Conservation (phyloP, 2,797 vertebrate genomes). For the Platalea minor region DNA sequence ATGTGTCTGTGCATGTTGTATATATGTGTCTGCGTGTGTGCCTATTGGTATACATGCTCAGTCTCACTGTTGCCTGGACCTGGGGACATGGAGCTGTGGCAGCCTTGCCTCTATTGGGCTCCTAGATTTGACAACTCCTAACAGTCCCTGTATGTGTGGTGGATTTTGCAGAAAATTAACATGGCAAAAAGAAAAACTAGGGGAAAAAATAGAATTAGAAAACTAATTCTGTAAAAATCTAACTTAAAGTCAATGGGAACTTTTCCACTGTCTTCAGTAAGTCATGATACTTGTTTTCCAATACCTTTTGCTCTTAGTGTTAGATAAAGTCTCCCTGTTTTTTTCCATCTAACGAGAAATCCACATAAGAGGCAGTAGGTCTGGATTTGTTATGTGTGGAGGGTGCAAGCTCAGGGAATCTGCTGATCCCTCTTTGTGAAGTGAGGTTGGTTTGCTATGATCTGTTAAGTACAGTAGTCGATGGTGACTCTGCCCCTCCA, state of each 20-base stretch:
- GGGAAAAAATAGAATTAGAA: not conserved
- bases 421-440: not conserved
- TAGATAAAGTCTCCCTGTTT: not conserved
- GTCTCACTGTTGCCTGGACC: not conserved
- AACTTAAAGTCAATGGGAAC: not conserved
- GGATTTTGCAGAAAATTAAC: not conserved
- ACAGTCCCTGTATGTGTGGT: not conserved
- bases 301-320: not conserved
- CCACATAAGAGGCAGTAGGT: not conserved
- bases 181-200: not conserved
- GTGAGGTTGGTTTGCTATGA: not conserved
- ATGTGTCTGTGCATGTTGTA: no score
- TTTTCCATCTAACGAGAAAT: not conserved
- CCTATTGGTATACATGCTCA: not conserved
- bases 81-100: not conserved
- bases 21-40: not conserved
- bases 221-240: not conserved
- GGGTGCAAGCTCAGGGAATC: not conserved
- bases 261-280: not conserved
- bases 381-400: not conserved
- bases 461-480: not conserved
- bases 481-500: not conserved
- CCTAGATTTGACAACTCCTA: not conserved
- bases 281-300: not conserved
- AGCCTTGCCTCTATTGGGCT: fast-evolving